Evolutionary conservation across 2,888 invertebrate genomes (phyloP).

Genomic region (Drosophila putrida): DNA sequence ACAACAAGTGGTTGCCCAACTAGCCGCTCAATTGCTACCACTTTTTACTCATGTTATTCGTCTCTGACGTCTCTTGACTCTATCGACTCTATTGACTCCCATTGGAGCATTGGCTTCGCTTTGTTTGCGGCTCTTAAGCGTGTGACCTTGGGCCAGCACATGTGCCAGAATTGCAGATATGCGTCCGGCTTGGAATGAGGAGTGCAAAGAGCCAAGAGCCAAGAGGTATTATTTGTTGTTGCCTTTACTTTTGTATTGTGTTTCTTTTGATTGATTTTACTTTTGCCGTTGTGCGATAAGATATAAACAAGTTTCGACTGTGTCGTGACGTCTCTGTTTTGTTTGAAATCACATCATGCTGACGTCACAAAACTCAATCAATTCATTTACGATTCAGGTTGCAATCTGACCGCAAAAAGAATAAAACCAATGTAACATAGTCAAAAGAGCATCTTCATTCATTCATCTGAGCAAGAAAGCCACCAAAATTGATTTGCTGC

Average conservation of each 20-base stretch:
- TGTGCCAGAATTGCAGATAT: slow-evolving; percentile 71
- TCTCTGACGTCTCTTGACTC: slow-evolving; percentile 9
- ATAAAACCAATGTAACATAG: not conserved
- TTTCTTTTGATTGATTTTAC: slow-evolving; percentile 1
- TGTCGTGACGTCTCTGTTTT: slow-evolving; percentile 18
- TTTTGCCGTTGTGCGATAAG: slow-evolving; percentile 2
- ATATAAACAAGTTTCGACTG: slow-evolving; percentile 11
- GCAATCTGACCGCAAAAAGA: not conserved
- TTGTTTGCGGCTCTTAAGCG: slow-evolving; percentile 54
- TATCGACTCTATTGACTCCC: not conserved
- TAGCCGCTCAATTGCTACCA: slow-evolving; percentile 60
- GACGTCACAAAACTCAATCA: slow-evolving; percentile 40
- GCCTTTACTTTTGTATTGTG: slow-evolving; percentile 5
- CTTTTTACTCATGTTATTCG: slow-evolving; percentile 27
- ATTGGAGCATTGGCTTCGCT: slow-evolving; percentile 26
- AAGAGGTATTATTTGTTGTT: slow-evolving; percentile 6
- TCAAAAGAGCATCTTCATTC: not conserved
- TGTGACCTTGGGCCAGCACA: slow-evolving; percentile 65
- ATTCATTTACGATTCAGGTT: slow-evolving; percentile 1
- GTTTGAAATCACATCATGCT: slow-evolving; percentile 5
- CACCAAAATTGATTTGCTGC: slow-evolving; percentile 41
- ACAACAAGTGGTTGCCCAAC: slow-evolving; percentile 77
- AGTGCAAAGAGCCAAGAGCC: too few species aligned
- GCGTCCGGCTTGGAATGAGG: slow-evolving; percentile 2
- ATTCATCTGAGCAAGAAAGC: slow-evolving; percentile 2